Percentiles rank a stretch among this genome's conserved stretches.
phyloP scores from a whole-genome alignment of 1,140 invertebrate species.

The Ips nitidus region DNA sequence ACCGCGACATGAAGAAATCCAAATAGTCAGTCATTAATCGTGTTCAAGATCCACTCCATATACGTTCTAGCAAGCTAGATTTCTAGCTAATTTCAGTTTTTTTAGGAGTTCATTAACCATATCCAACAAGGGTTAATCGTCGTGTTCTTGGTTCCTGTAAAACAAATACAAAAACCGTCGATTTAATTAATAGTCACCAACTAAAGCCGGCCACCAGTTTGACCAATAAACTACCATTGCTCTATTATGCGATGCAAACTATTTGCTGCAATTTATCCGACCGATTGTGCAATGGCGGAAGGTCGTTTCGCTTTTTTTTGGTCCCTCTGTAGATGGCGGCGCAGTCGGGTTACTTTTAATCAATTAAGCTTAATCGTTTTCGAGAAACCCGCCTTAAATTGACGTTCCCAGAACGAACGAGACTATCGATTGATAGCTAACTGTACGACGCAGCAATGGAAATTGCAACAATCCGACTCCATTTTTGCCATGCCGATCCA shows the following conservation, averaged over 20 bases:
- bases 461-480: slow-evolving; percentile 18
- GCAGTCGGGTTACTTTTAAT: slow-evolving; percentile 38
- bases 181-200: slow-evolving; percentile 30
- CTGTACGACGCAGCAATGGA: slow-evolving; percentile 20
- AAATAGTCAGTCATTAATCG: slow-evolving; percentile 13
- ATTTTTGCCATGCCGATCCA: slow-evolving; percentile 26
- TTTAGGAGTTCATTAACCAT: slow-evolving; percentile 13
- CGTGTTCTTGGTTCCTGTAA: slow-evolving; percentile 4
- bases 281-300: slow-evolving; percentile 35
- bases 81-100: slow-evolving; percentile 19
- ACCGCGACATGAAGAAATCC: slow-evolving; percentile 1
- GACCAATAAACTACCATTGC: slow-evolving; percentile 34
- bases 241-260: slow-evolving; percentile 33
- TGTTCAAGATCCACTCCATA: background rate
- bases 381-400: slow-evolving; percentile 34
- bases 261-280: slow-evolving; percentile 33
- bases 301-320: slow-evolving; percentile 38
- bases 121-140: slow-evolving; percentile 1
- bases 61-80: slow-evolving; percentile 9
- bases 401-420: slow-evolving; percentile 23
- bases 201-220: slow-evolving; percentile 20
- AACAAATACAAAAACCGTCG: slow-evolving; percentile 7
- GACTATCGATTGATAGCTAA: slow-evolving; percentile 35
- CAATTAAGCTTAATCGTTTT: slow-evolving; percentile 38
- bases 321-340: slow-evolving; percentile 36